A percentile compares a stretch with the other conserved stretches of the same genome.
Conservation (phyloP, 2,797 vertebrate species). For the Myoxocephalus aenaeus region DNA sequence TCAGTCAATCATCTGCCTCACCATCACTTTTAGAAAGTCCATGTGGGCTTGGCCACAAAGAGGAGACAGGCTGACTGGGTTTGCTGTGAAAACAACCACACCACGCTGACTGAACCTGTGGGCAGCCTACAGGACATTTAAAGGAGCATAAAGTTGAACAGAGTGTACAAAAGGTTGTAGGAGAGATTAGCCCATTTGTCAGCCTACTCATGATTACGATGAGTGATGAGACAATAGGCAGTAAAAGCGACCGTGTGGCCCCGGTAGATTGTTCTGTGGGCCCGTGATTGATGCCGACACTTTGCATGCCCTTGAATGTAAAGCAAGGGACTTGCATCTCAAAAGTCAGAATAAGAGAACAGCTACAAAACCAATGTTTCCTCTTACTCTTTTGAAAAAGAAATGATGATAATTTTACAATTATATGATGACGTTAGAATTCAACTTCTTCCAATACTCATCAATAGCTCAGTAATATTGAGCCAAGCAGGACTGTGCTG, state of each 20-base stretch:
- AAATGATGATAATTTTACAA: too few species aligned
- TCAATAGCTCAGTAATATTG: too few species aligned
- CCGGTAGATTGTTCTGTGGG: conserved; percentile 15
- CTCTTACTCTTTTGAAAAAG: not conserved
- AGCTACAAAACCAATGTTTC: conserved; percentile 20
- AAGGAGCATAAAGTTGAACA: conserved; percentile 9
- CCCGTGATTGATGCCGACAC: conserved; percentile 55
- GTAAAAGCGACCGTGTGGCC: conserved; percentile 43
- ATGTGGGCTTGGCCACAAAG: conserved; percentile 47
- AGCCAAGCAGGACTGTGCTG: too few species aligned
- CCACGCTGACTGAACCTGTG: conserved; percentile 13
- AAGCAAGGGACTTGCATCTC: conserved; percentile 12
- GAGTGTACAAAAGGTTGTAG: conserved; percentile 29
- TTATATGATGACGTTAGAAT: too few species aligned
- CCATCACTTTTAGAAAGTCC: not conserved
- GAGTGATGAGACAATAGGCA: conserved; percentile 41
- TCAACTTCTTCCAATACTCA: too few species aligned
- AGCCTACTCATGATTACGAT: conserved; percentile 16
- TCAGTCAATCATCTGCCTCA: too few species aligned
- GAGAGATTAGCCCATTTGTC: conserved; percentile 45
- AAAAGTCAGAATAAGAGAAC: conserved; percentile 2
- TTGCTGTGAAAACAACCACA: conserved; percentile 52
- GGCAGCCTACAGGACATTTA: conserved; percentile 28
- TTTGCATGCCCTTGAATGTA: conserved; percentile 56
- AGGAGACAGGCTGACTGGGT: conserved; percentile 31